Conservation (phyloP, 1,140 invertebrate genomes). For the Drosophila arawakana region DNA sequence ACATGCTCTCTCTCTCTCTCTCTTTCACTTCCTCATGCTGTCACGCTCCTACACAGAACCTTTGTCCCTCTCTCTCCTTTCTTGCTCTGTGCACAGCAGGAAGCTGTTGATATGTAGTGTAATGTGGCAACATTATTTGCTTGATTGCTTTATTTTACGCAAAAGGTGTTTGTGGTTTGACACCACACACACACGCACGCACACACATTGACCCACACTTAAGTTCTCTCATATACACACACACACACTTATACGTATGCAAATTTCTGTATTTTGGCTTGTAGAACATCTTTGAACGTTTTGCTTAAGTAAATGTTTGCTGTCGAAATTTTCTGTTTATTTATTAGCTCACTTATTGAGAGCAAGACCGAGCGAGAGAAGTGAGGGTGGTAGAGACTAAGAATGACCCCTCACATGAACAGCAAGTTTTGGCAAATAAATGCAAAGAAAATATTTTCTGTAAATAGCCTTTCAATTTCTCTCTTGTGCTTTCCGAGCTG, state of each 20-base stretch:
- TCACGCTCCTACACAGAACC: background rate
- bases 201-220: constrained; percentile 44
- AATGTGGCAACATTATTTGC: constrained; percentile 83
- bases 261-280: constrained; percentile 29
- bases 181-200: constrained; percentile 42
- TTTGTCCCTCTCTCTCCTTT: constrained; percentile 1
- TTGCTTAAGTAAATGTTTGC: constrained; percentile 82
- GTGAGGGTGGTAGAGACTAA: background rate
- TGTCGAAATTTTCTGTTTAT: constrained; percentile 81
- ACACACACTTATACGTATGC: constrained; percentile 5
- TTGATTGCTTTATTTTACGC: constrained; percentile 83
- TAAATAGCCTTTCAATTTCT: constrained; percentile 68
- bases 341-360: constrained; percentile 76
- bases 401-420: background rate
- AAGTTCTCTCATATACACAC: constrained; percentile 1
- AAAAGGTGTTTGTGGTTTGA: constrained; percentile 83
- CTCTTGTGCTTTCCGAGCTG: constrained; percentile 19
- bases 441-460: constrained; percentile 79
- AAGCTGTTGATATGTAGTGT: constrained; percentile 80
- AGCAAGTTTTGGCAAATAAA: constrained; percentile 55
- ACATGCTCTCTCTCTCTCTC: constrained; percentile 5
- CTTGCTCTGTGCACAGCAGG: constrained; percentile 52
- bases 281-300: constrained; percentile 59
- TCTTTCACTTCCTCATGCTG: constrained; percentile 8
- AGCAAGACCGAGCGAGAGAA: background rate